Evolutionary conservation across 2,888 invertebrate species (phyloP), one percentile per base, ranked within the genome.

Genomic region (Crepidodera aurea): DNA sequence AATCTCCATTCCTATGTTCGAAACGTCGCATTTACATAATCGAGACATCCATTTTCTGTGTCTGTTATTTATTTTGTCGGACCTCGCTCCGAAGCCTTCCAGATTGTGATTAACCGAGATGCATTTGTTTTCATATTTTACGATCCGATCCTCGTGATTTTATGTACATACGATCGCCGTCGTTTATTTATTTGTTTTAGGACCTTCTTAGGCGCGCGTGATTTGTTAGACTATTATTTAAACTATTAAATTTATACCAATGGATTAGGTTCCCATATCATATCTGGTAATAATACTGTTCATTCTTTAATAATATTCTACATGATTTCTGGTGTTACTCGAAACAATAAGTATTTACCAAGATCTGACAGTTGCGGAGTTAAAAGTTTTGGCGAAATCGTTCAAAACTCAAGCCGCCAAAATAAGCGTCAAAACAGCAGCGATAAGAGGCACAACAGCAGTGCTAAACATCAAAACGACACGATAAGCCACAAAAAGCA

Each of bases 21-120:
- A 66, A 70, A 64, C 66, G 55, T 64, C 53, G 46, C 64, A 71
- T 71, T 71, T 69, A 71, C 71, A 71, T 71, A 71, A 69, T 71
- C 69, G 68, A 66, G 68, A 69, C 71, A 71, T 71, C 68, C 69
- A 51, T 60, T 67, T 70, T 59, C 62, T 66, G 56, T 67, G 65
- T 65, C 63, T 65, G 60, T 69, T 67, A 71, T 69, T 71, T 70
- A 69, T 69, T n/a, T 51, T 22, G 37, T 51, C 22, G 16, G 37
- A 27, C 27, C 37, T 18, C 8, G 51, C 12, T 51, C 32, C 34
- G 48, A 15, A 44, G 48, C 13, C 48, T 48, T 48, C 27, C 27
- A 53, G 54, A 50, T 44, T 60, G 54, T 63, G 63, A 63, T 63
- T 63, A 63, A 63, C 54, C 50, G 59, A 59, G 50, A 55, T 54